These are phyloP conservation scores for Orthosia gothica DNA, from an alignment of 2,888 invertebrate genomes.

Conservation along the genomic window DNA sequence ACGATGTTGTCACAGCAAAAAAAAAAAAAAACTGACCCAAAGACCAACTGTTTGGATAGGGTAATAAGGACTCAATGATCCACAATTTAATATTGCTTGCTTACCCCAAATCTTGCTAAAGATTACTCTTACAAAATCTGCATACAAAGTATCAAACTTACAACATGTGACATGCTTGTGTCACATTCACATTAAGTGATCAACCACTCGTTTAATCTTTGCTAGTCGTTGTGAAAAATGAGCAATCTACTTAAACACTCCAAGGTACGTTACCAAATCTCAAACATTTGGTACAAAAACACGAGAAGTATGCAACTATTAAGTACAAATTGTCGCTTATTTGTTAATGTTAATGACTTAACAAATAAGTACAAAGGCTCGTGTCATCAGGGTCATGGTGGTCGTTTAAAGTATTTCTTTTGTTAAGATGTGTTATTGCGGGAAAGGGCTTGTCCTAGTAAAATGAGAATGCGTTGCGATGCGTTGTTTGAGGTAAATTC, in stretches of 20 bases:
- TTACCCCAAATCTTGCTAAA: background rate
- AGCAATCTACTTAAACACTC: conserved; percentile 8
- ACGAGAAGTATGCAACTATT: too few species aligned
- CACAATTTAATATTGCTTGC: background rate
- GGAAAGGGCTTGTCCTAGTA: conserved; percentile 7
- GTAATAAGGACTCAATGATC: background rate
- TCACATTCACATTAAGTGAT: conserved; percentile 13
- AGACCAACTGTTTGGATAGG: background rate
- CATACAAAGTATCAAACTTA: conserved; percentile 29
- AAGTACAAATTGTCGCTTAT: conserved; percentile 30
- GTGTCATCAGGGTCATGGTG: conserved; percentile 41
- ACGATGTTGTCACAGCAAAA: background rate
- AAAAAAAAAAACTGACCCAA: background rate
- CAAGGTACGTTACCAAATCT: conserved; percentile 32
- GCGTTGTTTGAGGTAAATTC: background rate
- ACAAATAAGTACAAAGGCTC: conserved; percentile 32
- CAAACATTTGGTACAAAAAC: conserved; percentile 21
- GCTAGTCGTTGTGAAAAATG: conserved; percentile 18
- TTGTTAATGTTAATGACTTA: conserved; percentile 40
- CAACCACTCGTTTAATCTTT: conserved; percentile 29
- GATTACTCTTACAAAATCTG: conserved; percentile 23
- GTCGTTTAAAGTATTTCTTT: conserved; percentile 15
- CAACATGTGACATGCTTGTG: conserved; percentile 25
- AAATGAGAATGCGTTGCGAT: background rate
- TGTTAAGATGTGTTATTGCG: conserved; percentile 11